Evolutionary conservation across 2,113 vertebrate genomes (phyloP).

Genomic region (Passer montanus): DNA sequence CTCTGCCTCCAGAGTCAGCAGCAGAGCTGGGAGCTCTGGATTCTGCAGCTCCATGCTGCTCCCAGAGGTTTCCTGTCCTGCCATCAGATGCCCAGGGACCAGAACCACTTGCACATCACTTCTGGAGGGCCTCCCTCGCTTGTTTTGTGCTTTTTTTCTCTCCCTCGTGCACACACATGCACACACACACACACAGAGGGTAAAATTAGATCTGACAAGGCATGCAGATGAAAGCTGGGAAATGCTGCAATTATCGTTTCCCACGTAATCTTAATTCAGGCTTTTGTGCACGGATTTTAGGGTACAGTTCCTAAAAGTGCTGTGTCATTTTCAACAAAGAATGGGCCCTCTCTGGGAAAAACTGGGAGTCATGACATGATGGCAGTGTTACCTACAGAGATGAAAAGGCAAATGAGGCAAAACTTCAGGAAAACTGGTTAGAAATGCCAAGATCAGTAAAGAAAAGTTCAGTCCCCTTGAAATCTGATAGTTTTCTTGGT

Average conservation of each 20-base stretch:
- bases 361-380: not conserved
- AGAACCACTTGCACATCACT: not conserved
- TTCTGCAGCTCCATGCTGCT: not conserved
- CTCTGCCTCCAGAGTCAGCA: not conserved
- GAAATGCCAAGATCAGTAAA: not conserved
- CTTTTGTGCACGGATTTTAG: not conserved
- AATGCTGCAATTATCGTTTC: constrained; percentile 14
- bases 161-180: not conserved
- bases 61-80: not conserved
- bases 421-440: not conserved
- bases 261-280: not conserved
- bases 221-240: constrained; percentile 34
- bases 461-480: not conserved
- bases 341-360: not conserved
- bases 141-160: not conserved
- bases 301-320: not conserved
- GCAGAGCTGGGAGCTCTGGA: not conserved
- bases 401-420: not conserved
- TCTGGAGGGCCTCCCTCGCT: not conserved
- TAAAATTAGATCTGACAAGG: constrained; percentile 42
- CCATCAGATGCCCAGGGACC: not conserved
- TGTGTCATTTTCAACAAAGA: not conserved
- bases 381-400: not conserved
- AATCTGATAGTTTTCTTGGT: not conserved
- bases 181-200: not conserved